Percentiles rank a stretch among this genome's conserved stretches.
These are phyloP conservation scores for Noctua fimbriata DNA, from an alignment of 2,888 invertebrate genomes.

Conservation along the genomic window DNA sequence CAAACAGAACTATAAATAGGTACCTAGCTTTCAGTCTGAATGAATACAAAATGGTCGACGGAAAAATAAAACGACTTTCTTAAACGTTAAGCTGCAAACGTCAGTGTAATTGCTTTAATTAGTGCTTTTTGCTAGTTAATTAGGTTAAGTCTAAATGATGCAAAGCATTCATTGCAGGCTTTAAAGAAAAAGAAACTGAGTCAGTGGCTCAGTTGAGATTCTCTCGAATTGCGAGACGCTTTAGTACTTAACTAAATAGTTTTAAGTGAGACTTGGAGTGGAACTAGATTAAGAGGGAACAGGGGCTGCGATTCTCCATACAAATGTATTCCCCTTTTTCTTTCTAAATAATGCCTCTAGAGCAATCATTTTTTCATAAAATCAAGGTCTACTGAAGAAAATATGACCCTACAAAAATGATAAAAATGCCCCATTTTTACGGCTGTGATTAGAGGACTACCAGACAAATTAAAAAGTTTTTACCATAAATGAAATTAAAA, in stretches of 20 bases:
- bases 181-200: constrained; percentile 46
- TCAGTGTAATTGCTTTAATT: constrained; percentile 60
- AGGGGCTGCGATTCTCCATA: too few species aligned
- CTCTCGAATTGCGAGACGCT: constrained; percentile 31
- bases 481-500: too few species aligned
- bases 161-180: constrained; percentile 37
- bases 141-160: constrained; percentile 57
- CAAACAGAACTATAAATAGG: constrained; percentile 43
- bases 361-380: too few species aligned
- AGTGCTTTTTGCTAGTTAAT: constrained; percentile 58
- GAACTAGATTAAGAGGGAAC: constrained; percentile 24
- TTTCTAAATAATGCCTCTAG: too few species aligned
- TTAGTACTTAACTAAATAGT: constrained; percentile 38
- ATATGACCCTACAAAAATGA: too few species aligned
- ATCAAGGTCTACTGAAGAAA: too few species aligned
- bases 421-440: too few species aligned
- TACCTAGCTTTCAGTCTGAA: constrained; percentile 28
- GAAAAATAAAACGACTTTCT: constrained; percentile 47
- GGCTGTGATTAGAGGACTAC: too few species aligned
- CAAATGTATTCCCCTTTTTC: too few species aligned
- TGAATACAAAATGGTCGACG: constrained; percentile 32
- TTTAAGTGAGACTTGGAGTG: constrained; percentile 31
- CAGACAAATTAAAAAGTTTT: too few species aligned
- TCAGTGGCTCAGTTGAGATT: constrained; percentile 39
- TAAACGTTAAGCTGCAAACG: constrained; percentile 51